Conservation (phyloP, 2,113 vertebrate species). For the Ranitomeya variabilis region DNA sequence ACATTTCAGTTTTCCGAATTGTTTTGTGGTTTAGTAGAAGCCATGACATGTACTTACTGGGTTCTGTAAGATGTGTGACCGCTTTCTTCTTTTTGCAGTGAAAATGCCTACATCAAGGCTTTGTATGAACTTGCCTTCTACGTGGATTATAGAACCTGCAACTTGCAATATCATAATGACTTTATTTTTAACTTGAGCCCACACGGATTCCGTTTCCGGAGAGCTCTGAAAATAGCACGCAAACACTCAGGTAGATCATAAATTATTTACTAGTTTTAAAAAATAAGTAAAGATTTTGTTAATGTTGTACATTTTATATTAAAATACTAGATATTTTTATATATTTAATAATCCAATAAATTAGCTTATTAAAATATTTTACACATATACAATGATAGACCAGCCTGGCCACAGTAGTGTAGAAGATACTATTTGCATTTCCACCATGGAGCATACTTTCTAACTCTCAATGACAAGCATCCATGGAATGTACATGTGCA, state of each 20-base stretch:
- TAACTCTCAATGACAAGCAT: no score
- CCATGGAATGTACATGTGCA: no score
- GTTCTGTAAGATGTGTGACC: no score
- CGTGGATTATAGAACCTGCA: conserved; percentile 67
- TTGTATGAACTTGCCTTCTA: conserved; percentile 78
- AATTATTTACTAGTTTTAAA: no score
- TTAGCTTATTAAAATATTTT: background rate
- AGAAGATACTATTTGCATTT: no score
- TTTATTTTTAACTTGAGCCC: conserved; percentile 82
- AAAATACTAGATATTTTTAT: background rate
- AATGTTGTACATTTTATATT: conserved; percentile 64
- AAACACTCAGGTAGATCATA: conserved; percentile 69
- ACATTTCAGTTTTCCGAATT: no score
- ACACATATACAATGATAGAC: no score
- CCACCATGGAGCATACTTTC: no score
- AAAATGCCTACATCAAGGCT: conserved; percentile 80
- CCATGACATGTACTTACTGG: no score
- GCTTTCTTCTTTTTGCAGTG: conserved; percentile 64
- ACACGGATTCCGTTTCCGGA: conserved; percentile 76
- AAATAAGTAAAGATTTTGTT: no score
- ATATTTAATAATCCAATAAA: background rate
- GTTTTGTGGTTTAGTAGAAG: no score
- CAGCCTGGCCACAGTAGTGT: no score
- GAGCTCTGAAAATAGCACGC: conserved; percentile 72
- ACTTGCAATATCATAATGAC: conserved; percentile 79